Percentiles rank a stretch among this genome's conserved stretches.
These are phyloP conservation scores for Dallia pectoralis DNA, from an alignment of 2,797 vertebrate species.

Conservation along the genomic window DNA sequence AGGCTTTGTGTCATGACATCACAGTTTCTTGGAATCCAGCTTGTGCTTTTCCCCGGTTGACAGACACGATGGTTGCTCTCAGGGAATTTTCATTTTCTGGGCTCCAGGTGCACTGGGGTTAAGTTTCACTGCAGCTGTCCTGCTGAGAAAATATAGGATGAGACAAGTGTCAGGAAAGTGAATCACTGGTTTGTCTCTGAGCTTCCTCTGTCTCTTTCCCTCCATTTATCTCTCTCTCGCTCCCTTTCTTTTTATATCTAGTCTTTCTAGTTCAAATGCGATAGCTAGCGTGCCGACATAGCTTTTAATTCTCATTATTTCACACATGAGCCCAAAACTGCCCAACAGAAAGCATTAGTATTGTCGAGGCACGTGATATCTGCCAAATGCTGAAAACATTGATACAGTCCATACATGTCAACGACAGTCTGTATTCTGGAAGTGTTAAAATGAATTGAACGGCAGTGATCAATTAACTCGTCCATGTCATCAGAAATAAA, in stretches of 20 bases:
- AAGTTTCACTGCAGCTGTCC: slow-evolving; percentile 69
- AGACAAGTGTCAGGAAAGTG: slow-evolving; percentile 51
- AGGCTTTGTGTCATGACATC: slow-evolving; percentile 22
- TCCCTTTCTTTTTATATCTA: not conserved
- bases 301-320: not conserved
- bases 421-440: slow-evolving; percentile 24
- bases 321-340: not conserved
- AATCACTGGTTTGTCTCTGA: slow-evolving; percentile 34
- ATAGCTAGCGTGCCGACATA: not conserved
- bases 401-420: slow-evolving; percentile 35
- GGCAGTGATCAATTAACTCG: slow-evolving; percentile 33
- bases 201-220: not conserved
- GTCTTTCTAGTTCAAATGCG: not conserved
- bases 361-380: not conserved
- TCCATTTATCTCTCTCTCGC: not conserved
- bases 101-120: slow-evolving; percentile 68
- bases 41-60: slow-evolving; percentile 19
- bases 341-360: slow-evolving; percentile 1
- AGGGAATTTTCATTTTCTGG: slow-evolving; percentile 45
- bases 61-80: slow-evolving; percentile 41
- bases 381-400: slow-evolving; percentile 28
- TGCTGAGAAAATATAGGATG: slow-evolving; percentile 68
- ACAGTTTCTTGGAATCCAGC: slow-evolving; percentile 10
- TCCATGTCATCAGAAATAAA: slow-evolving; percentile 25
- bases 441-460: slow-evolving; percentile 23